Evolutionary conservation across 1,140 invertebrate genomes (phyloP), one percentile per base, ranked within the genome.

Genomic region (Drosophila rufa): DNA sequence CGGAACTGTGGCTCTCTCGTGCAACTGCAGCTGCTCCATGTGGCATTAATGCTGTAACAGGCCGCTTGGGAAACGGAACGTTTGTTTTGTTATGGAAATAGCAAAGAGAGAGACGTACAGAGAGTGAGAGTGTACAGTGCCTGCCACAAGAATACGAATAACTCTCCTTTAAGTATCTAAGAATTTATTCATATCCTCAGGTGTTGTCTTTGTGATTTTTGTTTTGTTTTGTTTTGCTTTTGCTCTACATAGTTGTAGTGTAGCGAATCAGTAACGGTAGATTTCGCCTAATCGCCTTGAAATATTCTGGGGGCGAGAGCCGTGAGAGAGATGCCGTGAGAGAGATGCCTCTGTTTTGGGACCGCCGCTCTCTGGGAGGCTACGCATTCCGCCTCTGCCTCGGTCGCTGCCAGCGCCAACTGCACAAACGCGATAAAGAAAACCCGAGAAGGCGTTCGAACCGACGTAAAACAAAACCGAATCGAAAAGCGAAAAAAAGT

Each of bases 341-440:
- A n/a, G n/a, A n/a, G n/a, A n/a, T n/a, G 50, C 42, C 43, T 56
- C 62, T 66, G 51, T 53, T 62, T 80, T 66, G 70, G 70, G 30
- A 55, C 57, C 60, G 33, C 36, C 61, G 61, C 45, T 56, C 78
- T 42, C 55, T 67, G 53, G 56, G 47, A 43, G 64, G 25, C 48
- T 51, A 42, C 69, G 50, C 56, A 43, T 60, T 30, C 27, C 5
- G 59, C 48, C 66, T 64, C 58, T 67, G 62, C 51, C 40, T 46
- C 47, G 66, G 73, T n/a, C 38, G 45, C 22, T 42, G 67, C 68
- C 40, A 42, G 17, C 47, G 50, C n/a, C 50, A 53, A 56, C 81
- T 79, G 71, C 77, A 79, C 51, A 38, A 82, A 75, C 75, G 83
- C 79, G 91, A 92, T 92, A 92, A 92, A 91, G 91, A 92, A 92